Evolutionary conservation across 2,797 vertebrate genomes (phyloP).

Genomic region (Borostomias antarcticus): DNA sequence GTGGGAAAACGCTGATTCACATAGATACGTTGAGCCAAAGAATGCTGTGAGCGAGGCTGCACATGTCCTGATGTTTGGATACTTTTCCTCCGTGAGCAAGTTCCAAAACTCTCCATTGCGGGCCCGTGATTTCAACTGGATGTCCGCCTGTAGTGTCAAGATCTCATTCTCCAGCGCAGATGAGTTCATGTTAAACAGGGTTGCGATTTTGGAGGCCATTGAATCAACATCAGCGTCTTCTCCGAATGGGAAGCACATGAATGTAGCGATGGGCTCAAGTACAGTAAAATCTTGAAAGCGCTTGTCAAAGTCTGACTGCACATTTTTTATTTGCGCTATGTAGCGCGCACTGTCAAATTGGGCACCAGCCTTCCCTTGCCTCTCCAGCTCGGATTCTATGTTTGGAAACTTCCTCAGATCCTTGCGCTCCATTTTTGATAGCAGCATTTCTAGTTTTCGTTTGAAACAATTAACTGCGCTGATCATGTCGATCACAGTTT

Average conservation of each 20-base stretch:
- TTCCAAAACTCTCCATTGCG: conserved; percentile 8
- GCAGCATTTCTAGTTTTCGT: too few species aligned
- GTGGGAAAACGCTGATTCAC: not conserved
- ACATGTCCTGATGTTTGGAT: not conserved
- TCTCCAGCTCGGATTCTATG: conserved; percentile 14
- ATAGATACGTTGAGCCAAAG: not conserved
- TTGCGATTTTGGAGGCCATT: conserved; percentile 6
- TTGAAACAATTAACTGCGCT: too few species aligned
- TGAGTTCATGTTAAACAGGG: conserved; percentile 13
- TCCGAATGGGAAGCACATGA: not conserved
- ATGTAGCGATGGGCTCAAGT: not conserved
- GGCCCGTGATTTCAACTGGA: conserved; percentile 8
- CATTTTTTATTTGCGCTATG: conserved; percentile 11
- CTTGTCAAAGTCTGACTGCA: conserved; percentile 21
- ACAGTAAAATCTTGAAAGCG: conserved; percentile 21
- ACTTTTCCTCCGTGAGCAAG: conserved; percentile 15
- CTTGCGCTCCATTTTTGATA: conserved; percentile 11
- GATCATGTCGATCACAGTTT: too few species aligned
- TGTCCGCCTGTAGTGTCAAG: conserved; percentile 19
- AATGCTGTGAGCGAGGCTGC: not conserved
- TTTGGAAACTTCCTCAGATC: conserved; percentile 26
- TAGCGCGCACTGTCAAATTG: conserved; percentile 23
- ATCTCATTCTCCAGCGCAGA: conserved; percentile 19
- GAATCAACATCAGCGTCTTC: conserved; percentile 3
- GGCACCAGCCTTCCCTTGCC: conserved; percentile 5